These are phyloP conservation scores for Pseudomyrmex concolor DNA, from an alignment of 1,140 invertebrate genomes.

Conservation along the genomic window DNA sequence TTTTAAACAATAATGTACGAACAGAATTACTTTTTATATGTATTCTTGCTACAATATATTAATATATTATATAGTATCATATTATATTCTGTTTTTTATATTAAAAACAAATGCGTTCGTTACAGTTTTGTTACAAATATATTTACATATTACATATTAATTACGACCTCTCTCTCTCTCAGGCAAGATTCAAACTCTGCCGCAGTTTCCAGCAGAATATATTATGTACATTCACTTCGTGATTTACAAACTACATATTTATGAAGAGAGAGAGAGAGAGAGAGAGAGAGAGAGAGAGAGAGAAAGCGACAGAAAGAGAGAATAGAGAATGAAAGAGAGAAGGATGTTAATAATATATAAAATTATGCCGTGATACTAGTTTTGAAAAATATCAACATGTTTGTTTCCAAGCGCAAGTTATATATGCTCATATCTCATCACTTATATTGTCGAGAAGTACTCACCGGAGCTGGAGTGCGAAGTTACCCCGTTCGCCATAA, in stretches of 20 bases:
- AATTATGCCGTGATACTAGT: not conserved
- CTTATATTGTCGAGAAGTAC: not conserved
- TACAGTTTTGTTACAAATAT: not conserved
- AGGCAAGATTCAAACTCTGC: not conserved
- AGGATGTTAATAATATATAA: constrained; percentile 4
- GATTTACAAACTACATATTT: constrained; percentile 21
- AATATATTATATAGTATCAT: constrained; percentile 10
- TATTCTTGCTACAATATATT: constrained; percentile 8
- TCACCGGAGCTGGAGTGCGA: not conserved
- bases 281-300: too few relatives aligned
- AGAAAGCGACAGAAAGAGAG: too few relatives aligned
- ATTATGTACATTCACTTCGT: not conserved
- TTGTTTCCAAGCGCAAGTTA: not conserved
- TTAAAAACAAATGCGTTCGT: constrained; percentile 17
- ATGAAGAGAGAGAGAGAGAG: not conserved
- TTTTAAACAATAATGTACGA: not conserved
- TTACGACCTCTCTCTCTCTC: not conserved
- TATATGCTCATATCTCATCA: not conserved
- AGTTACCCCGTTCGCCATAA: not conserved
- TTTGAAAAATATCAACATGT: not conserved
- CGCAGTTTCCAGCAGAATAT: not conserved
- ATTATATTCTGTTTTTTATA: constrained; percentile 5
- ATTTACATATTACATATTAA: constrained; percentile 4
- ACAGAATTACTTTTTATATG: not conserved
- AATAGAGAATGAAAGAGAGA: too few relatives aligned